Base-by-base conservation (phyloP, 2,797 vertebrate genomes). In the Molossus alvarezi region DNA sequence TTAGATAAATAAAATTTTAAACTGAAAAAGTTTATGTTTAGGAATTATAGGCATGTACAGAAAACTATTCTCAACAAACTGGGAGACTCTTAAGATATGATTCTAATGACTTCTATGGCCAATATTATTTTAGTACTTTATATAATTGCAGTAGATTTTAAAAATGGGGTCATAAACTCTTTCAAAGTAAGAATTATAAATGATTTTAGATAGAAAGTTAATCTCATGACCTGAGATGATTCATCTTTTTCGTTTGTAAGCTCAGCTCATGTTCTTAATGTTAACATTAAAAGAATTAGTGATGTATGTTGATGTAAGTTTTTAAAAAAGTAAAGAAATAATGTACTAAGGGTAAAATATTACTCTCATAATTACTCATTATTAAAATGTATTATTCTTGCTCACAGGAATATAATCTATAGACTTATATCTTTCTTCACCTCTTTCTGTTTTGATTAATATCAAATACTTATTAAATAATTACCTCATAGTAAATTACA, bases 401-500 rank as follows among this genome's bases (percentile, higher is more conserved):
- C 1, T 10, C 25, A 67, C 45, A 23, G 23, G 58, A 21, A 27
- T 65, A 11, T 92, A 62, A 29, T 64, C 27, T 69, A 23, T 62
- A 67, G 2, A 1, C 3, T 73, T 94, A 45, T 77, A 20, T 17
- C 62, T 86, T 20, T 75, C 3, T 67, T 67, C 21, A 58, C 13
- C 9, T 12, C 1, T 15, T 3, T 18, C 3, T 89, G 15, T 76
- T 93, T 92, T 80, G 29, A 72, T 91, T 91, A 91, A 90, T 84
- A 51, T 71, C 5, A 90, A 91, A 45, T 62, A 79, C 23, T 86
- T 79, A 71, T 85, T 94, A 93, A 85, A 86, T 41, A 80, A 81
- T 73, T 12, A 90, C 2, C 29, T 95, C 45, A 64, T 9, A 77
- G 72, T 86, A 71, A 82, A 83, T 90, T 51, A 89, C 4, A 79